Percentiles rank a stretch among this genome's conserved stretches.
phyloP scores from a whole-genome alignment of 2,888 invertebrate species.

The Leucoma salicis region DNA sequence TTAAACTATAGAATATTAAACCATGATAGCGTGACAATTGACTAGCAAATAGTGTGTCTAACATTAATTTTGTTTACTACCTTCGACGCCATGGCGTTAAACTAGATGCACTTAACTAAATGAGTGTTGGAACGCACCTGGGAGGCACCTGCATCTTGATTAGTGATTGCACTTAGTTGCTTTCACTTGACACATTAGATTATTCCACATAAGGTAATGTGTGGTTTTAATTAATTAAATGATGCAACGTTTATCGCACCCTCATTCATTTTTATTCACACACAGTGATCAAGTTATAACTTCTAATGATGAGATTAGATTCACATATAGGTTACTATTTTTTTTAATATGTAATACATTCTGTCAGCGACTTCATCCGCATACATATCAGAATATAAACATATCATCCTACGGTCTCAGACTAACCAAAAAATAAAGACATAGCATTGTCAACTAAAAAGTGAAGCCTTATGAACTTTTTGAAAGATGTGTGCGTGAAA shows the following conservation, averaged over 20 bases:
- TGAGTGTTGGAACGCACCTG: constrained; percentile 61
- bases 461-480: too few species aligned
- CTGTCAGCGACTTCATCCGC: too few species aligned
- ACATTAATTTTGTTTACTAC: constrained; percentile 49
- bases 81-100: constrained; percentile 37
- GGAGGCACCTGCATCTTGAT: constrained; percentile 73
- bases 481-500: too few species aligned
- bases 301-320: too few species aligned
- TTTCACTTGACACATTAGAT: constrained; percentile 57
- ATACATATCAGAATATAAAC: too few species aligned
- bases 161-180: constrained; percentile 68
- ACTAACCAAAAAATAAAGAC: too few species aligned
- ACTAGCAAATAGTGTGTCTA: constrained; percentile 33
- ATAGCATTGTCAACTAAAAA: too few species aligned
- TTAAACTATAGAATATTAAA: constrained; percentile 11
- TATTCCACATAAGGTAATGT: constrained; percentile 61
- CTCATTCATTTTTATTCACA: too few species aligned
- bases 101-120: constrained; percentile 59
- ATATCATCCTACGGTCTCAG: too few species aligned
- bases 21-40: constrained; percentile 33
- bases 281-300: too few species aligned
- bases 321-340: too few species aligned
- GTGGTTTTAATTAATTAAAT: constrained; percentile 70
- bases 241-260: constrained; percentile 40
- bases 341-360: too few species aligned